Base-by-base conservation (phyloP, 2,888 invertebrate species). In the Meandrusa payeni region DNA sequence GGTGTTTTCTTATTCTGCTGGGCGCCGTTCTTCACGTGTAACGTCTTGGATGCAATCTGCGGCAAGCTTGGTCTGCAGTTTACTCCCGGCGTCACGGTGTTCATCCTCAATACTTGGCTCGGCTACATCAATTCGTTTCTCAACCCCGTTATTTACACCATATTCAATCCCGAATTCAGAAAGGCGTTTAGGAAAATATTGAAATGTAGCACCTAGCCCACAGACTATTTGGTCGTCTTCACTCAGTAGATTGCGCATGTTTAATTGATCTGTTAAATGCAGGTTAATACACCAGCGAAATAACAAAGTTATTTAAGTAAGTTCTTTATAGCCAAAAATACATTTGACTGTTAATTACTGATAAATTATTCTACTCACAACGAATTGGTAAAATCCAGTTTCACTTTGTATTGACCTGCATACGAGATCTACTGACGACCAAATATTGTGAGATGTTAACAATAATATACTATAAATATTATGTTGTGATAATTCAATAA, bases 1-100 rank as follows among this genome's bases (percentile, higher is more conserved):
- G 99, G 98, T 58, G 97, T 98, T 4, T 99, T 99, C 81, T 92
- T 99, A 28, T 91, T 98, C 68, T 99, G 99, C 87, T 99, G 99
- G 99, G 95, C 98, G 48, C 99, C 99, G 32, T 99, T 99, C 90
- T 99, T 99, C 91, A 96, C 97, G 3, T 97, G 98, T 88, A 98
- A 98, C 80, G 97, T 98, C 49, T 91, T 98, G 89, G 98, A 97
- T 77, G 99, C 98, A 1, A 92, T 99, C 76, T 98, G 98, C 89
- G 93, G 94, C 61, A 96, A 97, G 79, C 89, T 95, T 58, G 91
- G 90, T 24, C 89, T 91, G 52, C 90, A 92, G 51, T 96, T 95
- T 77, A 92, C 93, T 46, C 95, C 97, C 0, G 94, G 97, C 19
- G 91, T 97, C 54, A 93, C 95, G 2, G 94, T 93, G 40, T 99